Conservation (phyloP, 1,140 invertebrate genomes). For the Hydropsyche tenuis region DNA sequence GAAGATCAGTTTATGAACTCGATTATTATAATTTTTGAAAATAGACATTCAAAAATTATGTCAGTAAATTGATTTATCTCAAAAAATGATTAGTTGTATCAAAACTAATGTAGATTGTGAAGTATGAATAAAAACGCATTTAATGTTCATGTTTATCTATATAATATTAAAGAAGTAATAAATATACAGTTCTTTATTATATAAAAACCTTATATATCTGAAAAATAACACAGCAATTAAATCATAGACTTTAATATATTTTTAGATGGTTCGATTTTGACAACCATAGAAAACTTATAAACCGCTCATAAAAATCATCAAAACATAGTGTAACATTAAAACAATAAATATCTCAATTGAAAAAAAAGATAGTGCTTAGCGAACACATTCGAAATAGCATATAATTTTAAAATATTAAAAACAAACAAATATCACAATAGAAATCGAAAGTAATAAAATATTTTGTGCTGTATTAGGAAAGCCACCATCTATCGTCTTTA, state of each 20-base stretch:
- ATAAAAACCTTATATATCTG: conserved; percentile 30
- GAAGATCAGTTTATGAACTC: conserved; percentile 30
- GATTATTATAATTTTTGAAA: no score
- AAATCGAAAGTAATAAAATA: no score
- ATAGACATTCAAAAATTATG: no score
- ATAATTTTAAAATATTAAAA: not conserved
- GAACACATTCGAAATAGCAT: not conserved
- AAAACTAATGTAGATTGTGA: not conserved
- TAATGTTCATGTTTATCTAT: not conserved
- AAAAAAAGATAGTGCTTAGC: conserved; percentile 5
- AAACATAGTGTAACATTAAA: not conserved
- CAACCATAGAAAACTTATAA: not conserved
- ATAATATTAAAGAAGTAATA: not conserved
- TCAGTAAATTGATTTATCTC: no score
- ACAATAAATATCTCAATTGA: conserved; percentile 1
- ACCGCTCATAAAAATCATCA: not conserved
- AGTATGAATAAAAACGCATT: not conserved
- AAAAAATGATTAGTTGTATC: not conserved
- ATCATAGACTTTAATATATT: not conserved
- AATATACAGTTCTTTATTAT: conserved; percentile 16
- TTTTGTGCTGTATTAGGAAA: no score
- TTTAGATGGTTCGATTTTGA: not conserved
- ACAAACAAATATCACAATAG: no score
- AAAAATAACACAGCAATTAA: conserved; percentile 33
- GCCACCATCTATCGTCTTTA: not conserved